phyloP scores from a whole-genome alignment of 64 coral and sea anemone species.

The Cladopsammia gracilis region DNA sequence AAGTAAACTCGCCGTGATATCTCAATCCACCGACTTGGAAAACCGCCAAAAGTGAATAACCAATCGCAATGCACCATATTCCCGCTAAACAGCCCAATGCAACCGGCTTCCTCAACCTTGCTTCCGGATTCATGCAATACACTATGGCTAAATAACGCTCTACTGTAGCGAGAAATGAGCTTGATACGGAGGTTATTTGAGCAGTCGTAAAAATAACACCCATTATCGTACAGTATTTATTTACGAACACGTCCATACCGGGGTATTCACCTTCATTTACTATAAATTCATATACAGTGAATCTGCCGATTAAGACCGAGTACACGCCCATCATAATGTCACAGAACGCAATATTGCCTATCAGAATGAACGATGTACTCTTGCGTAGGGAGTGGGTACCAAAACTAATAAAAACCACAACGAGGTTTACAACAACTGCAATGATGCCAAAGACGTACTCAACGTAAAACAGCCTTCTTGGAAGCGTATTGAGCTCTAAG shows the following conservation, averaged over 20 bases:
- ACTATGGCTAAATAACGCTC: constrained; percentile 61
- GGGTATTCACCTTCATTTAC: constrained; percentile 9
- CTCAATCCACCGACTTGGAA: constrained; percentile 54
- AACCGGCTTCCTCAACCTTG: not conserved
- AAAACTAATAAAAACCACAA: constrained; percentile 29
- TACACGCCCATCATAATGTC: constrained; percentile 64
- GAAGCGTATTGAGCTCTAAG: constrained; percentile 17
- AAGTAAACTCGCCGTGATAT: constrained; percentile 67
- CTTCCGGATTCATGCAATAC: constrained; percentile 59
- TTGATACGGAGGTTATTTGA: constrained; percentile 44
- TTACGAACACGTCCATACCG: constrained; percentile 46
- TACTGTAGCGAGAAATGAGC: constrained; percentile 42
- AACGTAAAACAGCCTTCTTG: constrained; percentile 55
- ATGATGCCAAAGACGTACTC: constrained; percentile 50
- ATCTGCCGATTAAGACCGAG: constrained; percentile 54
- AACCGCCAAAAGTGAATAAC: constrained; percentile 48
- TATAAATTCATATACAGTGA: constrained; percentile 75
- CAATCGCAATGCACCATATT: constrained; percentile 44
- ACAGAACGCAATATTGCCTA: constrained; percentile 59
- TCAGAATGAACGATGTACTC: constrained; percentile 54
- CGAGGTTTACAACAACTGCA: constrained; percentile 32
- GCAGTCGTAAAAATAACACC: constrained; percentile 51
- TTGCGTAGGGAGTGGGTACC: constrained; percentile 9
- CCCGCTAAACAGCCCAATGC: not conserved
- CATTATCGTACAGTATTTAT: constrained; percentile 56